phyloP scores from a whole-genome alignment of 2,113 vertebrate genomes.

The Willisornis vidua region DNA sequence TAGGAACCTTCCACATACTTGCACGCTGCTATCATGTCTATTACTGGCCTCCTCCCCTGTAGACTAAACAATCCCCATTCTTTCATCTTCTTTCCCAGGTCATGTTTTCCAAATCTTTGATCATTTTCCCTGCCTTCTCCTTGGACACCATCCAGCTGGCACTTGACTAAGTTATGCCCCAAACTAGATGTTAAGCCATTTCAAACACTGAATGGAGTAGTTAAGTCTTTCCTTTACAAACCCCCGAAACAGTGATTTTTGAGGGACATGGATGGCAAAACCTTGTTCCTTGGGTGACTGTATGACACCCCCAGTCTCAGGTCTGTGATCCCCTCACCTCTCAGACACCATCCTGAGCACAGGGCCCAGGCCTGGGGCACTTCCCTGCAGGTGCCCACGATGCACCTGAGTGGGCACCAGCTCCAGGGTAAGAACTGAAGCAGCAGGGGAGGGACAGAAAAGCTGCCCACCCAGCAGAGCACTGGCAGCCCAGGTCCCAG shows the following conservation, averaged over 20 bases:
- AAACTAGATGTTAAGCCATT: background rate
- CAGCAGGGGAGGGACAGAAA: background rate
- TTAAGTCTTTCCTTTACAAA: background rate
- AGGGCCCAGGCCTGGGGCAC: background rate
- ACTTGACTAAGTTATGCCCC: background rate
- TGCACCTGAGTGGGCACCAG: background rate
- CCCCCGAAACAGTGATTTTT: background rate
- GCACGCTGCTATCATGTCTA: constrained; percentile 32
- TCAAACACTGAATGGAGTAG: background rate
- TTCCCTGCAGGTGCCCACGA: accelerated
- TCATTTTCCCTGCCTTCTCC: constrained; percentile 6
- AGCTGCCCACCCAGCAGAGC: background rate
- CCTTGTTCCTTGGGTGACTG: background rate
- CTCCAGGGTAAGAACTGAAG: accelerated
- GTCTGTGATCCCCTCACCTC: accelerated
- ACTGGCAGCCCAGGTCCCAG: background rate
- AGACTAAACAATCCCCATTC: constrained; percentile 63
- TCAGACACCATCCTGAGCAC: accelerated
- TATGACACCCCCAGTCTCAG: accelerated
- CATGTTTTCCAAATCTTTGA: constrained; percentile 27
- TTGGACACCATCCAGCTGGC: constrained; percentile 25
- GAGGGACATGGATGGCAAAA: background rate
- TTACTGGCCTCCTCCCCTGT: background rate
- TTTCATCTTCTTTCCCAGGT: constrained; percentile 49
- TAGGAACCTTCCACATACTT: constrained; percentile 24